A percentile compares a stretch with the other conserved stretches of the same genome.
phyloP scores from a whole-genome alignment of 2,888 invertebrate genomes.

The Andrena haemorrhoa region DNA sequence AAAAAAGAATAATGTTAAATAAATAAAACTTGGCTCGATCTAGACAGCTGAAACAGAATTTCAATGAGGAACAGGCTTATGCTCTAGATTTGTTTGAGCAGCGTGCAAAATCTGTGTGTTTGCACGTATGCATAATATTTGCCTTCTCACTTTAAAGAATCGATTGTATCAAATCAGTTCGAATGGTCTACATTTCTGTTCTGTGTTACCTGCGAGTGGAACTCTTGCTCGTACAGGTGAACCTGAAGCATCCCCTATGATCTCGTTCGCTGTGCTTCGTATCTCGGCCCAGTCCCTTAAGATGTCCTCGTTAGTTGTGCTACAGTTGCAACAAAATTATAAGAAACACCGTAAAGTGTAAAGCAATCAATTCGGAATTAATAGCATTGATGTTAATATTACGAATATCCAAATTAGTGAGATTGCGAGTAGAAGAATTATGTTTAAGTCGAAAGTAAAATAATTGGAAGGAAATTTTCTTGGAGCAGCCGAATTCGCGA shows the following conservation, averaged over 20 bases:
- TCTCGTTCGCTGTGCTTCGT: conserved; percentile 89
- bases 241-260: conserved; percentile 87
- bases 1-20: conserved; percentile 9
- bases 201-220: conserved; percentile 89
- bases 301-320: conserved; percentile 92
- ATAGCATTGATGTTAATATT: too few relatives aligned
- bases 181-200: conserved; percentile 22
- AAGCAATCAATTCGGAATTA: too few relatives aligned
- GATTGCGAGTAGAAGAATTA: too few relatives aligned
- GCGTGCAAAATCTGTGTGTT: not conserved
- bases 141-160: conserved; percentile 1
- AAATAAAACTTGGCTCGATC: conserved; percentile 8
- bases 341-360: too few relatives aligned
- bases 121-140: conserved; percentile 16
- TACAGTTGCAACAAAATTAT: conserved; percentile 47
- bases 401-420: too few relatives aligned
- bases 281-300: conserved; percentile 95
- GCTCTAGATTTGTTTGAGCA: not conserved
- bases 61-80: conserved; percentile 11
- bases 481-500: too few relatives aligned
- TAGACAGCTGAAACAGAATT: conserved; percentile 45
- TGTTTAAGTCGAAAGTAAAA: too few relatives aligned
- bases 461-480: too few relatives aligned
- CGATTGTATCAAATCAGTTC: conserved; percentile 9
- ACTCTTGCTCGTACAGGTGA: conserved; percentile 88